A percentile compares a stretch with the other conserved stretches of the same genome.
Evolutionary conservation across 2,797 vertebrate genomes (phyloP).

Genomic region (Oreochromis mossambicus): DNA sequence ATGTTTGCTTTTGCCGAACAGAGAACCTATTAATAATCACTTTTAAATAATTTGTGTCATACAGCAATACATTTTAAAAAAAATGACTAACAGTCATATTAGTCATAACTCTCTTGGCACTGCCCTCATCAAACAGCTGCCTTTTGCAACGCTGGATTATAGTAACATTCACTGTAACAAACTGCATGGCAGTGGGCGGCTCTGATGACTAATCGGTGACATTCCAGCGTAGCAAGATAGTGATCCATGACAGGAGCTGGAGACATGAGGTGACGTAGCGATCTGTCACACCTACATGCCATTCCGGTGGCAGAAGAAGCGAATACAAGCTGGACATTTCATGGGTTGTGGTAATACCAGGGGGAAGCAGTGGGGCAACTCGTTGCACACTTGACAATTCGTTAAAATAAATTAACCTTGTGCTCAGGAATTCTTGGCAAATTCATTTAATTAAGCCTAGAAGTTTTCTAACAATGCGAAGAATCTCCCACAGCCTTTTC

Average conservation of each 20-base stretch:
- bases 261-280: neutral
- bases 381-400: neutral
- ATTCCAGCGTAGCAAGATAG: neutral
- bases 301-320: neutral
- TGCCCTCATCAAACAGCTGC: neutral
- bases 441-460: neutral
- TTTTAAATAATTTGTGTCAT: neutral
- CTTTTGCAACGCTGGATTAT: neutral
- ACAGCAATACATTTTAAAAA: neutral
- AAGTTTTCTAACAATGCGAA: neutral
- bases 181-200: neutral
- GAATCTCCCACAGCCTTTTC: neutral
- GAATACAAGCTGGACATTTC: neutral
- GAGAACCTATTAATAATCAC: neutral
- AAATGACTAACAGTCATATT: neutral
- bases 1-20: neutral
- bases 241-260: neutral
- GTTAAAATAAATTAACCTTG: neutral
- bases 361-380: neutral
- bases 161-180: neutral
- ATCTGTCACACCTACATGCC: neutral
- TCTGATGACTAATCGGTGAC: constrained; percentile 20
- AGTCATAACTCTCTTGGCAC: neutral
- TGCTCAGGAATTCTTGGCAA: neutral
- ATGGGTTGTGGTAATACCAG: neutral